These are phyloP conservation scores for Patella vulgata DNA, from an alignment of 1,140 invertebrate genomes.

Conservation along the genomic window DNA sequence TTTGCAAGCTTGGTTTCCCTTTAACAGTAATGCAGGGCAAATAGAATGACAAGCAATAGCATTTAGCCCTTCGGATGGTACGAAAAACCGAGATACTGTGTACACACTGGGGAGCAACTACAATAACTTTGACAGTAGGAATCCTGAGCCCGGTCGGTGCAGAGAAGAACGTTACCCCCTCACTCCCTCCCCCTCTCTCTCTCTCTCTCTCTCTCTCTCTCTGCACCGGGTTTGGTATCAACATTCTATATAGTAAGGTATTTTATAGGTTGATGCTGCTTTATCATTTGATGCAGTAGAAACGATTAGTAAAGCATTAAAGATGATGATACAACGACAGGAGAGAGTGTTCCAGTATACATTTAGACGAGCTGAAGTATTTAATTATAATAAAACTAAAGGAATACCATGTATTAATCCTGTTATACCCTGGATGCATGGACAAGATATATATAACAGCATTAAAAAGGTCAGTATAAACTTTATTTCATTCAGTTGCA, in stretches of 20 bases:
- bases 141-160: too few relatives aligned
- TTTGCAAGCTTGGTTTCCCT: too few relatives aligned
- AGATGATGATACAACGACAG: constrained; percentile 26
- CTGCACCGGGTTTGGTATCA: not conserved
- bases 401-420: constrained; percentile 45
- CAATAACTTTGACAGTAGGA: too few relatives aligned
- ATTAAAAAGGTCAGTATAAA: constrained; percentile 40
- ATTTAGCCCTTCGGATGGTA: too few relatives aligned
- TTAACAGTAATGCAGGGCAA: too few relatives aligned
- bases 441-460: constrained; percentile 38
- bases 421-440: constrained; percentile 51
- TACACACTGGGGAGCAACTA: too few relatives aligned
- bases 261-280: constrained; percentile 35
- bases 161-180: constrained; percentile 2
- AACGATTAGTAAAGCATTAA: constrained; percentile 23
- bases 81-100: too few relatives aligned
- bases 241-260: too few relatives aligned
- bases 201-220: not conserved
- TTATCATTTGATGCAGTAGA: constrained; percentile 31
- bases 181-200: constrained; percentile 4
- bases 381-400: constrained; percentile 47
- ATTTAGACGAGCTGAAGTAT: constrained; percentile 48
- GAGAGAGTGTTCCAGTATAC: constrained; percentile 45
- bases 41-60: too few relatives aligned
- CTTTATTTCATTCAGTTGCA: not conserved